phyloP scores from a whole-genome alignment of 2,797 vertebrate genomes.

The Sitta carolinensis region DNA sequence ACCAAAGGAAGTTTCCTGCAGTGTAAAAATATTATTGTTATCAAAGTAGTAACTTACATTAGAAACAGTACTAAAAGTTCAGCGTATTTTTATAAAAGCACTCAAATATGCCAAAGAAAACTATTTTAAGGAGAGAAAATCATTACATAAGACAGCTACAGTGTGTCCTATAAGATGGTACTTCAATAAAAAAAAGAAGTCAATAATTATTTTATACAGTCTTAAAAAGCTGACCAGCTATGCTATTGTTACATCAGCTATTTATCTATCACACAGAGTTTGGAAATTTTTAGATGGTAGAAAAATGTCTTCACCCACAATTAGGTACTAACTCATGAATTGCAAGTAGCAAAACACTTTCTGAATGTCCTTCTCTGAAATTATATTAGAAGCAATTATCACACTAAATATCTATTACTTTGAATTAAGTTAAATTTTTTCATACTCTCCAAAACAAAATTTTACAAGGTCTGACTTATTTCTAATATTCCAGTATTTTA shows the following conservation, averaged over 20 bases:
- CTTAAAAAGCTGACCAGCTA: not conserved
- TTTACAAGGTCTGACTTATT: not conserved
- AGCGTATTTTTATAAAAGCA: not conserved
- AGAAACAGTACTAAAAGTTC: not conserved
- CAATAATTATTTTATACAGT: not conserved
- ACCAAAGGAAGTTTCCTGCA: slow-evolving; percentile 79
- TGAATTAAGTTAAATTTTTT: not conserved
- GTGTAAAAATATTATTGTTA: slow-evolving; percentile 19
- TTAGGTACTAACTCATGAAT: not conserved
- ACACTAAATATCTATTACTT: not conserved
- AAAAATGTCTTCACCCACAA: not conserved
- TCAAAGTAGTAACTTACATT: not conserved
- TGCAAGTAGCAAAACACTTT: not conserved
- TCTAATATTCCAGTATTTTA: not conserved
- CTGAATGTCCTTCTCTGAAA: not conserved
- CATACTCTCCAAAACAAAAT: not conserved
- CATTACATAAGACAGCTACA: not conserved
- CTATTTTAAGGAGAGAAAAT: not conserved
- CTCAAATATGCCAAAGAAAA: not conserved
- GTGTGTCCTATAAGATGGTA: not conserved
- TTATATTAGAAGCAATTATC: not conserved
- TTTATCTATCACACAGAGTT: not conserved
- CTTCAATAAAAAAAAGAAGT: not conserved
- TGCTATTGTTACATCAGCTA: not conserved
- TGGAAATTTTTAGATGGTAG: not conserved